Evolutionary conservation across 2,797 vertebrate species (phyloP).

Genomic region (Falco biarmicus): DNA sequence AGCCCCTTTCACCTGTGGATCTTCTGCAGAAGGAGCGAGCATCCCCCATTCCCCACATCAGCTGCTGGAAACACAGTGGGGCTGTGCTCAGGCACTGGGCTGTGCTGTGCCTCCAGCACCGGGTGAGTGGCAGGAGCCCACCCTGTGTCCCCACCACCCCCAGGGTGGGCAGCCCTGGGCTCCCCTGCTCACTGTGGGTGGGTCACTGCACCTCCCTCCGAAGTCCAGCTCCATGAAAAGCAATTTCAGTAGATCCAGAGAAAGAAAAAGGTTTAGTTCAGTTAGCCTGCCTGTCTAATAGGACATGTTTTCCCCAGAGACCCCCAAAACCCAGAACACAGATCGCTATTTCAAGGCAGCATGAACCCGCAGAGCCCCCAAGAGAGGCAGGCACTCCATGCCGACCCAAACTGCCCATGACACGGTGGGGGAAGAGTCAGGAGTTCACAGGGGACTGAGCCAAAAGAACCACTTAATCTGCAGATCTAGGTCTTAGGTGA

Average conservation of each 20-base stretch:
- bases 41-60: neutral
- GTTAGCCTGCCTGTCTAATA: neutral
- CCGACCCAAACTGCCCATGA: neutral
- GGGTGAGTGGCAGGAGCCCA: neutral
- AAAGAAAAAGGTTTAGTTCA: neutral
- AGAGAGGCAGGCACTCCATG: neutral
- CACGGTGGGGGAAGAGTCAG: neutral
- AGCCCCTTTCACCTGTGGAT: neutral
- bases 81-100: neutral
- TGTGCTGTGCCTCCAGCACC: rapidly evolving
- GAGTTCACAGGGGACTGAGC: neutral
- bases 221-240: neutral
- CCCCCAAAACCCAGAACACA: neutral
- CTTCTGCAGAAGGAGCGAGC: neutral
- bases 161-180: rapidly evolving
- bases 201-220: neutral
- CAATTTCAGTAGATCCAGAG: neutral
- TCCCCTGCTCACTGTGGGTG: neutral
- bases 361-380: neutral
- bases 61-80: rapidly evolving
- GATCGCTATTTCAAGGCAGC: neutral
- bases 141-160: neutral
- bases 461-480: neutral
- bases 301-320: neutral
- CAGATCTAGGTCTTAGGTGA: neutral